Evolutionary conservation across 2,113 vertebrate species (phyloP).

Genomic region (Galeopterus variegatus): DNA sequence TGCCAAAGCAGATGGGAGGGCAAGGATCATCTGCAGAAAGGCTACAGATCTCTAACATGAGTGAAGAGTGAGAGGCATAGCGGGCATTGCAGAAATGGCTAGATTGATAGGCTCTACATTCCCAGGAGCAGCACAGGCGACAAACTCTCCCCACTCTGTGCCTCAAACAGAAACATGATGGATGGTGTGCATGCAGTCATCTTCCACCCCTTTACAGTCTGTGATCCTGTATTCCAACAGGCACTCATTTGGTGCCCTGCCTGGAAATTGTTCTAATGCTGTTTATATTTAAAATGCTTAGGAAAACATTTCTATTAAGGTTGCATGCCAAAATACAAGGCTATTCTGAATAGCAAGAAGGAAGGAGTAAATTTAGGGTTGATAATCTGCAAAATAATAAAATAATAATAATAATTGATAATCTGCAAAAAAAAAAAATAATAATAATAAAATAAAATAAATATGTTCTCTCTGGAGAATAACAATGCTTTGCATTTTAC

Average conservation of each 20-base stretch:
- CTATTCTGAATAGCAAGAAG: constrained; percentile 1
- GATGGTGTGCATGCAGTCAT: constrained; percentile 29
- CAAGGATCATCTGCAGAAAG: constrained; percentile 82
- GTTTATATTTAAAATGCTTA: constrained; percentile 66
- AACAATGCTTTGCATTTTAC: constrained; percentile 25
- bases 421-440: constrained; percentile 72
- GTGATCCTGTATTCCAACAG: constrained; percentile 28
- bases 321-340: constrained; percentile 31
- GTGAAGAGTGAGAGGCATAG: constrained; percentile 71
- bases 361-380: constrained; percentile 54
- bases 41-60: constrained; percentile 26
- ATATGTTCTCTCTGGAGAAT: constrained; percentile 54
- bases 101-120: constrained; percentile 80
- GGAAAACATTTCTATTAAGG: constrained; percentile 72
- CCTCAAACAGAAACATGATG: constrained; percentile 72
- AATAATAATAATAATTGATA: background rate
- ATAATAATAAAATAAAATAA: constrained; percentile 37
- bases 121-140: constrained; percentile 60
- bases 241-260: constrained; percentile 54
- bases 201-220: constrained; percentile 60
- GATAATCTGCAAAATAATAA: constrained; percentile 65
- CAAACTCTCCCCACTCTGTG: constrained; percentile 56
- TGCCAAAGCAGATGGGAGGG: constrained; percentile 85
- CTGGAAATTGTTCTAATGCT: constrained; percentile 66
- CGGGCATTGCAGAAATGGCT: constrained; percentile 70